phyloP scores from a whole-genome alignment of 2,113 vertebrate species.

The Anas platyrhynchos region DNA sequence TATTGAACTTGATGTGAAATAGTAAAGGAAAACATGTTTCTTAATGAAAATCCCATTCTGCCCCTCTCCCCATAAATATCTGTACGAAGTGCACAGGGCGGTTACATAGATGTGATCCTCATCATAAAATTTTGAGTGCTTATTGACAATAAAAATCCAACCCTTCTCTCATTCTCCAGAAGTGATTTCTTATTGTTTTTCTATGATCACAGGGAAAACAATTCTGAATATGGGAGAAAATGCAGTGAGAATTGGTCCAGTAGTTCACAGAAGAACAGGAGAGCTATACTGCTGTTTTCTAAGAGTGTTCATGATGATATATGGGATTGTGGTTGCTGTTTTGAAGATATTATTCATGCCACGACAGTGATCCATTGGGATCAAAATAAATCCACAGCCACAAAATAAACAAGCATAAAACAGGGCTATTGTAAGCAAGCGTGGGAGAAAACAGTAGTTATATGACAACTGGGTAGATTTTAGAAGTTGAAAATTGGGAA shows the following conservation, averaged over 20 bases:
- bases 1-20: background rate
- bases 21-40: background rate
- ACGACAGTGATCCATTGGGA: conserved; percentile 57
- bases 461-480: background rate
- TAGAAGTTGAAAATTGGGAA: conserved; percentile 29
- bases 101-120: background rate
- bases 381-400: conserved; percentile 56
- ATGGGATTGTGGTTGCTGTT: conserved; percentile 38
- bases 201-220: background rate
- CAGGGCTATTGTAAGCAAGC: conserved; percentile 22
- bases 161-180: background rate
- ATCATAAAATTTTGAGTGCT: background rate
- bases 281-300: background rate
- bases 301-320: conserved; percentile 15
- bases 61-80: background rate
- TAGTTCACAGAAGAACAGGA: background rate
- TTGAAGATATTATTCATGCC: conserved; percentile 55
- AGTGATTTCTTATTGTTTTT: background rate
- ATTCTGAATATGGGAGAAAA: background rate
- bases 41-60: background rate
- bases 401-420: conserved; percentile 54
- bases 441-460: conserved; percentile 46
- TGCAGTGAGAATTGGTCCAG: background rate
- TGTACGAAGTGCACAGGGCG: background rate
- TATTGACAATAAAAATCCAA: background rate